Evolutionary conservation across 2,113 vertebrate genomes (phyloP).

Genomic region (Lycocorax pyrrhopterus): DNA sequence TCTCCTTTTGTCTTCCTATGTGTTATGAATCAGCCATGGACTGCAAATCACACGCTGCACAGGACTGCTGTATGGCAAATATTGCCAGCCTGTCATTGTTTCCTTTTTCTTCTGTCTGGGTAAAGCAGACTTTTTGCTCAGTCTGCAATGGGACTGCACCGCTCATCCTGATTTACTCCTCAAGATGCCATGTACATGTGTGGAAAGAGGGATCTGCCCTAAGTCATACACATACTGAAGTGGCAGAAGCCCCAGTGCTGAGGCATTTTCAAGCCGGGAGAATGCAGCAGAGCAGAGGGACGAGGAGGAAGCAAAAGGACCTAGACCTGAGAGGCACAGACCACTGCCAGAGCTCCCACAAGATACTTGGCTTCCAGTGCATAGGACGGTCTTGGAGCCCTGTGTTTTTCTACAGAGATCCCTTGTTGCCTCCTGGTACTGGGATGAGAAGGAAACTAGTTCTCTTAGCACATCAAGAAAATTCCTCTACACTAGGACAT

Average conservation of each 20-base stretch:
- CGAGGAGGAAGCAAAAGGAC: background rate
- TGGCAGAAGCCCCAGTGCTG: background rate
- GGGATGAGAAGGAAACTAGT: background rate
- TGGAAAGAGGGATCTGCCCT: background rate
- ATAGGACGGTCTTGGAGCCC: rapidly evolving
- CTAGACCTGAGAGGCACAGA: background rate
- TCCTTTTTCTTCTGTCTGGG: background rate
- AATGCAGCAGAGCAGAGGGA: background rate
- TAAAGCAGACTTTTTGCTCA: background rate
- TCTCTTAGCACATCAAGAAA: background rate
- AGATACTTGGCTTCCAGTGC: background rate
- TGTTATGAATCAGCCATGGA: background rate
- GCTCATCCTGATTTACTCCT: background rate
- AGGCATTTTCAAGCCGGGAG: background rate
- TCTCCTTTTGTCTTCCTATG: background rate
- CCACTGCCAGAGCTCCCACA: background rate
- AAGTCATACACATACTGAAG: background rate
- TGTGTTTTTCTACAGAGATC: background rate
- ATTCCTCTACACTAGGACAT: background rate
- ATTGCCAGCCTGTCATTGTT: background rate
- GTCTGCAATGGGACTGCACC: background rate
- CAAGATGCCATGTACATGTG: rapidly evolving
- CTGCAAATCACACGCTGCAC: background rate
- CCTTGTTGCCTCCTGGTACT: background rate
- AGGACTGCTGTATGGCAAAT: background rate